A percentile compares a stretch with the other conserved stretches of the same genome.
These are phyloP conservation scores for Sebastes alutus DNA, from an alignment of 2,797 vertebrate species.

Conservation along the genomic window DNA sequence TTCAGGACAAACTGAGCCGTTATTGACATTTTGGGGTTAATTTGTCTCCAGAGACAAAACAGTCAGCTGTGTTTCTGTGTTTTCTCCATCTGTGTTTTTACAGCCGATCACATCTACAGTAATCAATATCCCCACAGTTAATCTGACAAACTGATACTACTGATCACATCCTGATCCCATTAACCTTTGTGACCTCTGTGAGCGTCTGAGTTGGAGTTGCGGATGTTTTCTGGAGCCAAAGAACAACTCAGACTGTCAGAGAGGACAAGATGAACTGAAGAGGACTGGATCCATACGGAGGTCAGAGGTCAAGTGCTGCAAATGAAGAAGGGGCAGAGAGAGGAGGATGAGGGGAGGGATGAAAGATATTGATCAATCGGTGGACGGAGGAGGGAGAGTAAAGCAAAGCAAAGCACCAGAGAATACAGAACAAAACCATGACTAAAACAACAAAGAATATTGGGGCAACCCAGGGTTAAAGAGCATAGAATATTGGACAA, in stretches of 20 bases:
- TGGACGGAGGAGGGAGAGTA: neutral
- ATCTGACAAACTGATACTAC: conserved; percentile 16
- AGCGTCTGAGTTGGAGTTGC: neutral
- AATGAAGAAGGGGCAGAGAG: conserved; percentile 1
- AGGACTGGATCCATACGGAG: conserved; percentile 9
- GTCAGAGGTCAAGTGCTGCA: conserved; percentile 33
- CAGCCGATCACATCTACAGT: neutral
- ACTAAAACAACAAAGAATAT: no score
- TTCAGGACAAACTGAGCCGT: neutral
- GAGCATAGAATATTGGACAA: no score
- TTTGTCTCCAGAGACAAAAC: neutral
- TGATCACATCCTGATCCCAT: conserved; percentile 20
- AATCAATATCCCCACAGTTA: conserved; percentile 5
- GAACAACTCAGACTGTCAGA: neutral
- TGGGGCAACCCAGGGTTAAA: no score
- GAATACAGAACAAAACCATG: neutral
- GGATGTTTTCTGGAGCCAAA: neutral
- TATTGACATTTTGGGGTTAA: neutral
- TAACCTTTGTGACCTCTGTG: conserved; percentile 18
- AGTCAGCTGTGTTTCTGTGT: neutral
- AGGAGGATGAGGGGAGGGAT: neutral
- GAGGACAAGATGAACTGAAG: neutral
- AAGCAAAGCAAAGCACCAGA: no score
- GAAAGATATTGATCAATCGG: neutral
- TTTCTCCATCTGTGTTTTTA: neutral